Evolutionary conservation across 2,888 invertebrate species (phyloP), one percentile per base, ranked within the genome.

Genomic region (Habroteleia sp.): DNA sequence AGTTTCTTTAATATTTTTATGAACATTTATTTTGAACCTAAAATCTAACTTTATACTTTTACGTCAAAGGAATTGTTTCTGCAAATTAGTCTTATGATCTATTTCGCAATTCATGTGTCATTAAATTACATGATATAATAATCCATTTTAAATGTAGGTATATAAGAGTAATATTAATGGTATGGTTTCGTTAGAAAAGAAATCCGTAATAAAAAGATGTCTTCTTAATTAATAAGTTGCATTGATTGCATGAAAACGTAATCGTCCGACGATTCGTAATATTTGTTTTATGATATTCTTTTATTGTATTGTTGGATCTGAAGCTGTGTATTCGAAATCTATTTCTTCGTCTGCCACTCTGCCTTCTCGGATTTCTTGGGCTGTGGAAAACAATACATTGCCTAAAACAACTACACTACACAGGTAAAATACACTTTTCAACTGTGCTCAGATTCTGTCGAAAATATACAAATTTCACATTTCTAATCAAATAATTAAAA

Each of bases 281-380:
- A 76, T 62, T 52, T 68, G 62, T 76, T 56, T 74, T 33, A 74
- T 68, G 62, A 27, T 68, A 20, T 50, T 56, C n/a, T 46, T 41
- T 56, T 50, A 69, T 65, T 74, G 50, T 68, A 68, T 73, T 65
- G 60, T 63, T 27, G 72, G 54, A 60, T 74, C 72, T 79, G 75
- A 75, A 74, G 78, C 76, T 77, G 79, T 81, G 77, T 77, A 62
- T 78, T 73, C 74, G 72, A 74, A 83, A 83, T 84, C 84, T 86
- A 88, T 82, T 91, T 92, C 91, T 92, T 92, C 91, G 92, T 92
- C 90, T 92, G 91, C 92, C 92, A 92, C 89, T 92, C 92, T 89
- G 92, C 92, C 88, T 92, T 92, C 92, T 94, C 93, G 88, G 93
- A 92, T 89, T 93, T 93, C 92, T 94, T 94, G 86, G 93, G 92